Conservation (phyloP, 92 coral and sea anemone species). For the Isaurus tuberculatus region DNA sequence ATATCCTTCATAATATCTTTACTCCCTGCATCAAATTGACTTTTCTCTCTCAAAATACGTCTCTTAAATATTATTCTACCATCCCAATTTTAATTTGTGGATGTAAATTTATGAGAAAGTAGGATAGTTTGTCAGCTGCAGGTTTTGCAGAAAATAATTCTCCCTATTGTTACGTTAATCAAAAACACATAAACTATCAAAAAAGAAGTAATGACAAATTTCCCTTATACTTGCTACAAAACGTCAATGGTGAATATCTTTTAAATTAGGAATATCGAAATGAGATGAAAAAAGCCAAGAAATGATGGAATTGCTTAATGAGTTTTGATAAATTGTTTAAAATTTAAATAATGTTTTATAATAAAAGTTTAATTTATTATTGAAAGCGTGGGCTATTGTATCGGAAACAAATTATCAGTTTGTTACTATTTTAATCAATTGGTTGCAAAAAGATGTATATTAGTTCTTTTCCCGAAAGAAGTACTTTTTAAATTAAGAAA, state of each 20-base stretch:
- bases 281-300: background rate
- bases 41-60: background rate
- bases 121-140: slow-evolving; percentile 26
- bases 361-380: too few relatives aligned
- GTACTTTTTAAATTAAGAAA: too few relatives aligned
- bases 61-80: slow-evolving; percentile 27
- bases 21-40: background rate
- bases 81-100: slow-evolving; percentile 28
- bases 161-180: slow-evolving; percentile 31
- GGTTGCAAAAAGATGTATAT: too few relatives aligned
- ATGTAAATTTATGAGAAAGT: slow-evolving; percentile 35
- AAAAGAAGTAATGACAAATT: background rate
- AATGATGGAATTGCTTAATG: background rate
- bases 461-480: too few relatives aligned
- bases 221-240: slow-evolving; percentile 2
- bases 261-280: background rate
- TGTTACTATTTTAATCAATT: too few relatives aligned
- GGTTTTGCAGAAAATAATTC: slow-evolving; percentile 4
- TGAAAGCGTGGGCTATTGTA: too few relatives aligned
- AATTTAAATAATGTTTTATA: too few relatives aligned
- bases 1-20: slow-evolving; percentile 71
- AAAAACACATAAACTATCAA: slow-evolving; percentile 4
- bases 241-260: background rate
- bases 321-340: background rate
- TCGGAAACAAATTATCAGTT: too few relatives aligned